Evolutionary conservation across 2,113 vertebrate species (phyloP).

Genomic region (Cnemophilus loriae): DNA sequence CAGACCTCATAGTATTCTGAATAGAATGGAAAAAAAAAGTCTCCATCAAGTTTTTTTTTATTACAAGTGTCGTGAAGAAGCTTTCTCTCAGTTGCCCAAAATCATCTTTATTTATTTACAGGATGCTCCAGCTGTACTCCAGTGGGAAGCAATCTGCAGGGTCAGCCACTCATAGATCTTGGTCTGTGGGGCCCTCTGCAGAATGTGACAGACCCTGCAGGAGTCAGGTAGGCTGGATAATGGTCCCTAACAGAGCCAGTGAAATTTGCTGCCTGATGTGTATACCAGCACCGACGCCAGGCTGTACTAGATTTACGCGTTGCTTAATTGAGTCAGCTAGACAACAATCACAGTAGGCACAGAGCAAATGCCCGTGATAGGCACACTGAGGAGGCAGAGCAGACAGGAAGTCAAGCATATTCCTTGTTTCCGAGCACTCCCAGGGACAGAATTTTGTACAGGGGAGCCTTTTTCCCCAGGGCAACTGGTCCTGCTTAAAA

Average conservation of each 20-base stretch:
- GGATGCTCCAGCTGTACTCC: neutral
- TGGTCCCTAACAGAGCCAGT: neutral
- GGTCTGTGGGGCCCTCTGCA: slow-evolving; percentile 1
- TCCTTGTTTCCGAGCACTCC: neutral
- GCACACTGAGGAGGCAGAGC: neutral
- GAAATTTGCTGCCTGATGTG: neutral
- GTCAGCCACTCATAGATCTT: neutral
- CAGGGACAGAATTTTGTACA: neutral
- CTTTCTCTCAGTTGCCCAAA: neutral
- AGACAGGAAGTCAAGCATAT: neutral
- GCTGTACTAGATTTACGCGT: neutral
- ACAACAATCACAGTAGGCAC: neutral
- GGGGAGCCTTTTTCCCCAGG: neutral
- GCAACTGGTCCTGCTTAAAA: neutral
- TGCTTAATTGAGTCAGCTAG: neutral
- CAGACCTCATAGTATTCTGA: neutral
- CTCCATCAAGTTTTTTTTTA: neutral
- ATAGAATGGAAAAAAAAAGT: neutral
- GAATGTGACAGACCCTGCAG: neutral
- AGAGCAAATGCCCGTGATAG: neutral
- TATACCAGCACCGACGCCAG: neutral
- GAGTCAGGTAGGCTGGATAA: neutral
- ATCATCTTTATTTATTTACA: neutral
- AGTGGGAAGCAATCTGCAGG: neutral
- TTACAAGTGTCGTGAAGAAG: neutral